A percentile compares a stretch with the other conserved stretches of the same genome.
phyloP scores from a whole-genome alignment of 1,140 invertebrate genomes.

The Solenopsis invicta region DNA sequence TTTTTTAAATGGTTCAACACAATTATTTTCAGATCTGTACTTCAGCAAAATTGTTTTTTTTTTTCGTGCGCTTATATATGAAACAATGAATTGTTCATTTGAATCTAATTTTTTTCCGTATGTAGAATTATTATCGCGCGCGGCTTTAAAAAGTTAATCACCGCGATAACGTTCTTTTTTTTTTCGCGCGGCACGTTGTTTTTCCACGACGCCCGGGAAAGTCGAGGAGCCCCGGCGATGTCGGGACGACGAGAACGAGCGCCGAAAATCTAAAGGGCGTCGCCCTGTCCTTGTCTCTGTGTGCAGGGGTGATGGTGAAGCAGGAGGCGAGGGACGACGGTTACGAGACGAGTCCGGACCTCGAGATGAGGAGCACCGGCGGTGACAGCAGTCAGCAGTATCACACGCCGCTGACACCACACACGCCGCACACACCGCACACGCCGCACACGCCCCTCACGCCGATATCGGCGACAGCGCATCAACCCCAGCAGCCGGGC shows the following conservation, averaged over 20 bases:
- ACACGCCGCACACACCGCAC: constrained; percentile 88
- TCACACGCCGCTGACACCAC: constrained; percentile 87
- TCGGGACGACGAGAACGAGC: neutral
- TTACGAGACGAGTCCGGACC: constrained; percentile 94
- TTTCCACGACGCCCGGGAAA: neutral
- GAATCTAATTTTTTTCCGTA: too few relatives aligned
- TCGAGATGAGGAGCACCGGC: constrained; percentile 88
- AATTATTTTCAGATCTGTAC: too few relatives aligned
- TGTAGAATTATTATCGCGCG: constrained; percentile 15
- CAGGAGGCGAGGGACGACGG: constrained; percentile 94
- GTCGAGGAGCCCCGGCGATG: neutral
- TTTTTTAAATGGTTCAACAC: too few relatives aligned
- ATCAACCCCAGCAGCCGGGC: constrained; percentile 86
- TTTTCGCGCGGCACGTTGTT: neutral
- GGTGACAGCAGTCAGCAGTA: constrained; percentile 87
- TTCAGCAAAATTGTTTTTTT: too few relatives aligned
- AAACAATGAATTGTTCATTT: too few relatives aligned
- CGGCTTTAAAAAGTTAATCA: constrained; percentile 17
- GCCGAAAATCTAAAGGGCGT: constrained; percentile 61
- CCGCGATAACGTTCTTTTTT: neutral
- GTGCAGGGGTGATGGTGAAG: constrained; percentile 88
- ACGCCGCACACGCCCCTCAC: constrained; percentile 87
- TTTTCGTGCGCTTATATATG: too few relatives aligned
- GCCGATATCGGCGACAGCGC: constrained; percentile 86
- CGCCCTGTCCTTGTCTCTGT: constrained; percentile 65